Conservation (phyloP, 2,888 invertebrate genomes). For the Lamproptera curius region DNA sequence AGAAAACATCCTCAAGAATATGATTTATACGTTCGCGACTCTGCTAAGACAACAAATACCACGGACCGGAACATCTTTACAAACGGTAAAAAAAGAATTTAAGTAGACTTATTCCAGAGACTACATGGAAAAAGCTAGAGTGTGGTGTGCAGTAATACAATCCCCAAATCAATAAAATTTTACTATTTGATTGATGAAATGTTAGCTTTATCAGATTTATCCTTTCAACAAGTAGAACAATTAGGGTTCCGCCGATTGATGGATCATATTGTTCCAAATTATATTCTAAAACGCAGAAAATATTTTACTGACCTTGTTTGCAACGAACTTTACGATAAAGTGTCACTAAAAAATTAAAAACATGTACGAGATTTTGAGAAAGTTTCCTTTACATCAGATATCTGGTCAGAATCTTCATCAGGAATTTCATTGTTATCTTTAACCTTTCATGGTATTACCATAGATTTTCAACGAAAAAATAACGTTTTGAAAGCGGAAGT, state of each 20-base stretch:
- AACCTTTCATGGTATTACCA: neutral
- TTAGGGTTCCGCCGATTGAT: slow-evolving; percentile 17
- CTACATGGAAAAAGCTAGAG: slow-evolving; percentile 16
- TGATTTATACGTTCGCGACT: neutral
- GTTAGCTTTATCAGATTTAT: slow-evolving; percentile 18
- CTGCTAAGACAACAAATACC: neutral
- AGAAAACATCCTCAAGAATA: neutral
- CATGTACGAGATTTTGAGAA: neutral
- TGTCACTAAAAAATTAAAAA: neutral
- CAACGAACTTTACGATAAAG: slow-evolving; percentile 7
- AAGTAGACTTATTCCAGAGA: neutral
- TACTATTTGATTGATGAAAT: slow-evolving; percentile 18
- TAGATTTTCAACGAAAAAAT: neutral
- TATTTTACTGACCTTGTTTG: slow-evolving; percentile 11
- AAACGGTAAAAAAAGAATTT: neutral
- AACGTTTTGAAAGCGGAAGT: neutral
- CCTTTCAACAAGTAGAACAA: slow-evolving; percentile 18
- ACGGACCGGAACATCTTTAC: neutral
- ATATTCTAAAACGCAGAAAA: neutral
- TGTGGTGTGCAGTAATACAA: too few relatives aligned
- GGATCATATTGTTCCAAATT: slow-evolving; percentile 11
- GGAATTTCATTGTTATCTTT: neutral
- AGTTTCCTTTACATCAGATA: neutral
- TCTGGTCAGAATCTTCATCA: neutral
- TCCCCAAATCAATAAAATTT: too few relatives aligned